Percentiles rank a stretch among this genome's conserved stretches.
Evolutionary conservation across 2,888 invertebrate species (phyloP).

Genomic region (Mythimna vitellina): DNA sequence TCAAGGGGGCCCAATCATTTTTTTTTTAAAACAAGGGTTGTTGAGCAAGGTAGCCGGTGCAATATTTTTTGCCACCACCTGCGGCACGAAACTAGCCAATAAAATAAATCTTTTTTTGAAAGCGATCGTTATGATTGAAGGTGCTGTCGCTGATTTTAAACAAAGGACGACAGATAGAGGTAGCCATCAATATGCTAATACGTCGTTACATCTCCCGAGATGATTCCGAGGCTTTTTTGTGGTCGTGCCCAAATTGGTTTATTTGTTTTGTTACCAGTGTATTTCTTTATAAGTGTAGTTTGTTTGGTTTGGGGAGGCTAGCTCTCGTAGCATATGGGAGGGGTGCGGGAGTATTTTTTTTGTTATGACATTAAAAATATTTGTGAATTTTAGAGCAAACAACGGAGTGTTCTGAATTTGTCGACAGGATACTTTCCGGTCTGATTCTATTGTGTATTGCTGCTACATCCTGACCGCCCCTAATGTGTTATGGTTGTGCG

Average conservation of each 20-base stretch:
- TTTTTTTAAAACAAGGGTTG: conserved; percentile 58
- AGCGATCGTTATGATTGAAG: conserved; percentile 87
- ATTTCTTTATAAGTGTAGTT: conserved; percentile 83
- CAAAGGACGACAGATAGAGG: conserved; percentile 87
- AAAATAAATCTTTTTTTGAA: conserved; percentile 82
- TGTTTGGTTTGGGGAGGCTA: conserved; percentile 84
- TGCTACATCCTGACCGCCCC: conserved; percentile 72
- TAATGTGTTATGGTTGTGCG: conserved; percentile 69
- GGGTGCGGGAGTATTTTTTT: conserved; percentile 61
- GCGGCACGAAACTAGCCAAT: conserved; percentile 82
- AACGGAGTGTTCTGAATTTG: conserved; percentile 64
- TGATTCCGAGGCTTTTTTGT: conserved; percentile 83
- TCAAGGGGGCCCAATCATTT: conserved; percentile 59
- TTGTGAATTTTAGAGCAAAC: conserved; percentile 64
- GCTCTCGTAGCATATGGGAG: conserved; percentile 77
- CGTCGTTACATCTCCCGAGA: conserved; percentile 78
- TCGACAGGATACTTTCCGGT: conserved; percentile 66
- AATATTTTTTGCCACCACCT: conserved; percentile 82
- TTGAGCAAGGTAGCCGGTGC: conserved; percentile 60
- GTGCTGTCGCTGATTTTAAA: conserved; percentile 89
- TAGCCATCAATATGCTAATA: conserved; percentile 89
- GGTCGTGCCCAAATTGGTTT: conserved; percentile 85
- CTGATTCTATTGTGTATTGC: conserved; percentile 57
- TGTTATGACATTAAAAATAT: conserved; percentile 62
- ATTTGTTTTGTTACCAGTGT: conserved; percentile 88